Percentiles rank a stretch among this genome's conserved stretches.
Evolutionary conservation across 2,113 vertebrate species (phyloP).

Genomic region (Mustela nigripes): DNA sequence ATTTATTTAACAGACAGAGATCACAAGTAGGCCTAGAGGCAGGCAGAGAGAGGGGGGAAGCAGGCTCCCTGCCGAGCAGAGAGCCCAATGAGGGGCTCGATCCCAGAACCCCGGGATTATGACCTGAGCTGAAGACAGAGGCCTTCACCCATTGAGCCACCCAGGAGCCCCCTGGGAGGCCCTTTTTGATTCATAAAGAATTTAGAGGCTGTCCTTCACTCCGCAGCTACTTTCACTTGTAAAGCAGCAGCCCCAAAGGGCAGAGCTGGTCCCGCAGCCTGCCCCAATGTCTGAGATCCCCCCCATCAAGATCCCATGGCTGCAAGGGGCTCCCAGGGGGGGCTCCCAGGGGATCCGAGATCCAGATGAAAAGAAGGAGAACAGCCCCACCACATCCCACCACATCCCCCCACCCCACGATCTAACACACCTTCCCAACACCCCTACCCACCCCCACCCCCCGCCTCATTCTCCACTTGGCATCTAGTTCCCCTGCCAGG

Average conservation of each 20-base stretch:
- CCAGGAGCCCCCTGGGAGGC: too few relatives aligned
- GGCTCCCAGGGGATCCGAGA: neutral
- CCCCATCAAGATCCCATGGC: neutral
- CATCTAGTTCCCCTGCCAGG: neutral
- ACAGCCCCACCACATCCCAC: neutral
- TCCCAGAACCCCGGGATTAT: too few relatives aligned
- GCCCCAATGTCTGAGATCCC: fast-evolving
- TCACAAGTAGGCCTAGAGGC: too few relatives aligned
- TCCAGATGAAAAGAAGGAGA: neutral
- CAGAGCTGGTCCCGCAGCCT: neutral
- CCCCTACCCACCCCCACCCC: too few relatives aligned
- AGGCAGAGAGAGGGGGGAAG: too few relatives aligned
- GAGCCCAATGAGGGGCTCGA: too few relatives aligned
- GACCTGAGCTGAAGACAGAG: too few relatives aligned
- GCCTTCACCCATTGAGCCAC: too few relatives aligned
- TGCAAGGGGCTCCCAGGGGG: neutral
- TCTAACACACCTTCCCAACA: neutral
- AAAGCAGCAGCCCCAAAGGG: neutral
- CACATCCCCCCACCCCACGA: too few relatives aligned
- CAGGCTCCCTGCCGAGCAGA: too few relatives aligned
- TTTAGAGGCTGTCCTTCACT: neutral
- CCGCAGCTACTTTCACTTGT: neutral
- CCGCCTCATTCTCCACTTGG: neutral
- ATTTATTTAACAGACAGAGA: too few relatives aligned
- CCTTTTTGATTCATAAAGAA: neutral